A percentile compares a stretch with the other conserved stretches of the same genome.
Conservation (phyloP, 2,888 invertebrate species). For the Priocnemis perturbator region DNA sequence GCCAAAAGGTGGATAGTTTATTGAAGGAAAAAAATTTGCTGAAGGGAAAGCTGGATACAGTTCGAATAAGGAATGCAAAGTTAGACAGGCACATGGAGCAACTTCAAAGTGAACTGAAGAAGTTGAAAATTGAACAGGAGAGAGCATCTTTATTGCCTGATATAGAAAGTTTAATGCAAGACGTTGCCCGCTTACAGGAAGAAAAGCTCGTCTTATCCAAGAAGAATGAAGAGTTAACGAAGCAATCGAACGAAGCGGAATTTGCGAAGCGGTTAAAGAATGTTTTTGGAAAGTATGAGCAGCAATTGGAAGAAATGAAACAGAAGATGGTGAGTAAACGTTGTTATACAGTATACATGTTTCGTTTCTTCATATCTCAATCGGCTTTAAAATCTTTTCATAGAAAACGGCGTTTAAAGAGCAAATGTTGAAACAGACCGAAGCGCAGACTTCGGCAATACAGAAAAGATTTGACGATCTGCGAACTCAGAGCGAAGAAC, state of each 20-base stretch:
- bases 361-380: background rate
- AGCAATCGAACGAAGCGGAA: conserved; percentile 49
- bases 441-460: conserved; percentile 77
- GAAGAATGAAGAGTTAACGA: conserved; percentile 9
- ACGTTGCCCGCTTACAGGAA: conserved; percentile 16
- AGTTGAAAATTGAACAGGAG: conserved; percentile 28
- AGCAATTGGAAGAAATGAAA: conserved; percentile 87
- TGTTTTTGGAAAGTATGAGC: conserved; percentile 82
- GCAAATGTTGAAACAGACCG: conserved; percentile 78
- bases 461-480: conserved; percentile 76
- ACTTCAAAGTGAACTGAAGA: conserved; percentile 55
- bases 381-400: conserved; percentile 22
- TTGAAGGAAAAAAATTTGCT: conserved; percentile 60
- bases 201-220: conserved; percentile 7
- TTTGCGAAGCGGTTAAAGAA: conserved; percentile 74
- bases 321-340: conserved; percentile 85
- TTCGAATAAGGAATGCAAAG: conserved; percentile 59
- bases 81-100: conserved; percentile 65
- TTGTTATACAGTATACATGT: no score
- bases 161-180: conserved; percentile 29
- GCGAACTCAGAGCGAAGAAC: conserved; percentile 65
- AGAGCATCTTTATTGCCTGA: background rate
- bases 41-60: conserved; percentile 60
- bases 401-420: conserved; percentile 78
- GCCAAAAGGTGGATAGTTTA: conserved; percentile 55